Conservation (phyloP, 92 coral and sea anemone species). For the Actinernus sp. region DNA sequence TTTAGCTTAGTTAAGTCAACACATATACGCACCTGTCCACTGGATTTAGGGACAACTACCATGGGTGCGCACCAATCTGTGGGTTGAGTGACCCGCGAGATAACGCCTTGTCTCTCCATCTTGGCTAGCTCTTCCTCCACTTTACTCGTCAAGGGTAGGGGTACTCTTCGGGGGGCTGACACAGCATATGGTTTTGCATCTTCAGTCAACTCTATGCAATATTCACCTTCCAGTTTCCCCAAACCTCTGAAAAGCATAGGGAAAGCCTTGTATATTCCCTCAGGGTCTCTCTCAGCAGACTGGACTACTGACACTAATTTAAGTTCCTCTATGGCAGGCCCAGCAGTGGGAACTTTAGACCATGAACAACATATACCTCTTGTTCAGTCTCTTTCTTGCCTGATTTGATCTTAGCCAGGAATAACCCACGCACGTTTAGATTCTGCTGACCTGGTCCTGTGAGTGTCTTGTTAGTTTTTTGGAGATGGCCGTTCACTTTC, state of each 20-base stretch:
- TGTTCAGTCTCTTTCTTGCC: no score
- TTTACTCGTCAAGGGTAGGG: conserved; percentile 40
- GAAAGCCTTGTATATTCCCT: no score
- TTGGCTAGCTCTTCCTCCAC: conserved; percentile 49
- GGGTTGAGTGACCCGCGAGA: conserved; percentile 49
- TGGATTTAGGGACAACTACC: conserved; percentile 36
- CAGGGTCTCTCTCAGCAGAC: no score
- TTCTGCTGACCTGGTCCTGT: no score
- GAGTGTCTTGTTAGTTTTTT: no score
- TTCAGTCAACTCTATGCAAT: conserved; percentile 40
- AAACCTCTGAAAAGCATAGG: conserved; percentile 35
- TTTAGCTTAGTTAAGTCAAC: conserved; percentile 35
- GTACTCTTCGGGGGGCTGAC: conserved; percentile 37
- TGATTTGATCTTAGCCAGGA: conserved; percentile 7
- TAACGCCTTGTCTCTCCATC: conserved; percentile 56
- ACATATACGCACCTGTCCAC: conserved; percentile 34
- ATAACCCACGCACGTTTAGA: no score
- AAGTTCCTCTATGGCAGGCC: no score
- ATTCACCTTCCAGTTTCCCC: conserved; percentile 36
- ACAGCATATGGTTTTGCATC: conserved; percentile 56
- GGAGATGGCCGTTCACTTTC: no score
- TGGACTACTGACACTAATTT: no score
- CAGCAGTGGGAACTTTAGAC: no score
- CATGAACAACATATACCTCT: no score
- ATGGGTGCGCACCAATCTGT: conserved; percentile 75